These are phyloP conservation scores for Chrysina gloriosa DNA, from an alignment of 2,888 invertebrate genomes.

Conservation along the genomic window DNA sequence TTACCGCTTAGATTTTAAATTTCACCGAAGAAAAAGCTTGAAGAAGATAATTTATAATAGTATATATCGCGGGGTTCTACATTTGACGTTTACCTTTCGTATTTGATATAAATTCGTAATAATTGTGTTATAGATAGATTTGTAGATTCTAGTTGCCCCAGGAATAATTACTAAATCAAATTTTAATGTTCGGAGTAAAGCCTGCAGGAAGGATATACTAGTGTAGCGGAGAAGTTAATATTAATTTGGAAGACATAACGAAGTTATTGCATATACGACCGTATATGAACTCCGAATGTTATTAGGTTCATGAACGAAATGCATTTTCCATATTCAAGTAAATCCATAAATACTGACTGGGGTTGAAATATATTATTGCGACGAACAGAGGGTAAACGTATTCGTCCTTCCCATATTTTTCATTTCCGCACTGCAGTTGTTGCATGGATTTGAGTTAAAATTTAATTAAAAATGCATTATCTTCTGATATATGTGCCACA, in stretches of 20 bases:
- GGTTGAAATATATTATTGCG: background rate
- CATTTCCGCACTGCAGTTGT: background rate
- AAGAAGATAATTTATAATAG: too few relatives aligned
- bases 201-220: too few relatives aligned
- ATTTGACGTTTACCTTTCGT: too few relatives aligned
- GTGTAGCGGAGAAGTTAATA: conserved; percentile 15
- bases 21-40: conserved; percentile 16
- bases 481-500: too few relatives aligned
- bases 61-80: too few relatives aligned
- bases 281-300: conserved; percentile 5
- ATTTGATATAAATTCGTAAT: too few relatives aligned
- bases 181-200: too few relatives aligned
- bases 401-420: conserved; percentile 9
- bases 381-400: background rate
- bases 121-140: too few relatives aligned
- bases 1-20: conserved; percentile 37
- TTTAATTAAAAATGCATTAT: conserved; percentile 23
- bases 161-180: conserved; percentile 4
- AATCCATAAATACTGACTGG: conserved; percentile 3
- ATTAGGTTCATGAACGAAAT: background rate
- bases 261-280: conserved; percentile 1
- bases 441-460: conserved; percentile 2
- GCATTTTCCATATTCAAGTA: conserved; percentile 1
- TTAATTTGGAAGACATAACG: conserved; percentile 10
- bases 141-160: too few relatives aligned